Evolutionary conservation across 2,113 vertebrate genomes (phyloP).

Genomic region (Conger conger): DNA sequence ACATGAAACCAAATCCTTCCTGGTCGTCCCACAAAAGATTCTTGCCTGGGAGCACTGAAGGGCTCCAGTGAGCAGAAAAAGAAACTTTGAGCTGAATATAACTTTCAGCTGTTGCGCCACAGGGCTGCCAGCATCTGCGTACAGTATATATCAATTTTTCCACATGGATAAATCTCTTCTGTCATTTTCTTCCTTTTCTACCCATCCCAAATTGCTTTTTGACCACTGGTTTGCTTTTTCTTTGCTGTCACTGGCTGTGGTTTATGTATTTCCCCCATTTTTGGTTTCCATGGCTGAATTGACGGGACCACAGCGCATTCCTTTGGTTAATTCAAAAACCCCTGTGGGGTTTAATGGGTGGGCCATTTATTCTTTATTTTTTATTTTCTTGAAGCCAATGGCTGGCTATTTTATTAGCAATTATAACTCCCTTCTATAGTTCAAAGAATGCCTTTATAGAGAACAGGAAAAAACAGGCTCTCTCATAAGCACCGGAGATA

Average conservation of each 20-base stretch:
- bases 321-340: not conserved
- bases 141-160: not conserved
- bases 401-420: constrained; percentile 14
- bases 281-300: constrained; percentile 2
- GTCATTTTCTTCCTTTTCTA: not conserved
- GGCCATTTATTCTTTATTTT: constrained; percentile 19
- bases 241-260: not conserved
- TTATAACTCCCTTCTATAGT: constrained; percentile 27
- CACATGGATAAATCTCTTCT: not conserved
- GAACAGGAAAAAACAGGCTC: constrained; percentile 15
- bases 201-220: not conserved
- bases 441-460: constrained; percentile 6
- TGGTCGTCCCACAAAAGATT: constrained; percentile 47
- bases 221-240: not conserved
- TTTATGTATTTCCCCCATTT: not conserved
- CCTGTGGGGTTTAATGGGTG: not conserved
- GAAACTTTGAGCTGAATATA: constrained; percentile 32
- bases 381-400: not conserved
- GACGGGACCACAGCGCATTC: not conserved
- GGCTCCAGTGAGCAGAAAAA: constrained; percentile 26
- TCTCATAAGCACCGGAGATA: constrained; percentile 8
- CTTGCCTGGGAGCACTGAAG: constrained; percentile 24
- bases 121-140: not conserved
- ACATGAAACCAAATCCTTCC: constrained; percentile 43
- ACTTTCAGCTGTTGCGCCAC: constrained; percentile 30